These are phyloP conservation scores for Polyodon spathula DNA, from an alignment of 2,113 vertebrate species.

Conservation along the genomic window DNA sequence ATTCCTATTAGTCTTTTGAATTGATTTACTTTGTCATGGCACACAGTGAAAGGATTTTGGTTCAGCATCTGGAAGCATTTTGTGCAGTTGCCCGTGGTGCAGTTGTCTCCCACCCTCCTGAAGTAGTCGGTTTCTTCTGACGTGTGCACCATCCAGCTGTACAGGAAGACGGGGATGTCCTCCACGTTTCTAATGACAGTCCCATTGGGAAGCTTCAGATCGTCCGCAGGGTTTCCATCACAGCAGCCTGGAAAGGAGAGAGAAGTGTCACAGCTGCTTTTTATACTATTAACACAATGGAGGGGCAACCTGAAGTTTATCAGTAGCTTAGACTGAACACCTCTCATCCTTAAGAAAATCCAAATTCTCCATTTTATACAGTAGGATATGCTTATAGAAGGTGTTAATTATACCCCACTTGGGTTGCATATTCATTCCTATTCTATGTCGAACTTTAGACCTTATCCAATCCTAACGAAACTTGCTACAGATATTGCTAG, in stretches of 20 bases:
- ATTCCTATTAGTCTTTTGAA: too few relatives aligned
- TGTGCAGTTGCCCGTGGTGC: conserved; percentile 80
- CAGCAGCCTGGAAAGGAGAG: conserved; percentile 66
- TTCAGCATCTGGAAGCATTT: conserved; percentile 79
- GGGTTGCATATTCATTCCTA: too few relatives aligned
- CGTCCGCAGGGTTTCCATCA: conserved; percentile 84
- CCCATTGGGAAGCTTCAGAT: conserved; percentile 82
- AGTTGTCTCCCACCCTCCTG: conserved; percentile 79
- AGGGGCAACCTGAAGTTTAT: too few relatives aligned
- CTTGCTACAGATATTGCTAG: too few relatives aligned
- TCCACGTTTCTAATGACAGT: conserved; percentile 78
- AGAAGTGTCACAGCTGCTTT: not conserved
- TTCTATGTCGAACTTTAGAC: too few relatives aligned
- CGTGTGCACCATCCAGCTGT: conserved; percentile 86
- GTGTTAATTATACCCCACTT: too few relatives aligned
- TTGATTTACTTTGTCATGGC: conserved; percentile 76
- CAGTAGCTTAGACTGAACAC: too few relatives aligned
- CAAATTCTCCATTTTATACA: too few relatives aligned
- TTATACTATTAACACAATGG: too few relatives aligned
- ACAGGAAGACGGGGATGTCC: conserved; percentile 79
- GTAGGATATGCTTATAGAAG: too few relatives aligned
- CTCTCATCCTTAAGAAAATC: too few relatives aligned
- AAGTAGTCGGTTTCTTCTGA: conserved; percentile 73
- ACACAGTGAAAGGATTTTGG: conserved; percentile 66
- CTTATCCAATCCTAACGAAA: too few relatives aligned